Conservation (phyloP, 2,888 invertebrate genomes). For the Diarsia rubi region DNA sequence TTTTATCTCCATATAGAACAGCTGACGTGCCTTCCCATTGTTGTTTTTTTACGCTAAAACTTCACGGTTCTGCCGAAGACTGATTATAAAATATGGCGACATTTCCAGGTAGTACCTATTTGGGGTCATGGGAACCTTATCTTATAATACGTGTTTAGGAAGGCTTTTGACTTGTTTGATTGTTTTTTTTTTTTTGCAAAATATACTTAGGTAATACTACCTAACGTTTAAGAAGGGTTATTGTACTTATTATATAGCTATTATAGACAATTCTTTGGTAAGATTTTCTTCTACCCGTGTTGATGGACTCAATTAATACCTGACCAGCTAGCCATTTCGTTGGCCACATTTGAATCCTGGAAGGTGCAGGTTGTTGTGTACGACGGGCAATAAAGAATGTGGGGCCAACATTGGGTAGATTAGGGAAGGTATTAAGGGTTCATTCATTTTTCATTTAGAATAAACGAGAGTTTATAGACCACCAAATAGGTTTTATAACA, state of each 20-base stretch:
- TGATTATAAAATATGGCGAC: conserved; percentile 39
- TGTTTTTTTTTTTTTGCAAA: conserved; percentile 6
- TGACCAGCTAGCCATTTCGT: neutral
- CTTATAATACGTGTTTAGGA: conserved; percentile 13
- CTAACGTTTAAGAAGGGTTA: neutral
- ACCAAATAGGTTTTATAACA: neutral
- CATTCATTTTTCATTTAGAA: neutral
- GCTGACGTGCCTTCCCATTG: conserved; percentile 59
- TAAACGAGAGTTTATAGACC: neutral
- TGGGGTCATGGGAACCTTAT: conserved; percentile 52
- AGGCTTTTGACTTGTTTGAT: neutral
- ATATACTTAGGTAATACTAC: neutral
- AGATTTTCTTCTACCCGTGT: neutral
- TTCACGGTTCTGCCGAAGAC: conserved; percentile 38
- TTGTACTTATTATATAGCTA: neutral
- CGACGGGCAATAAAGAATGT: neutral
- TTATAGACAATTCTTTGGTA: neutral
- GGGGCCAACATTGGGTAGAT: neutral
- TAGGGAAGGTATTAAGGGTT: neutral
- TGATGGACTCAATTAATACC: too few relatives aligned
- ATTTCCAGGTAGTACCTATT: conserved; percentile 53
- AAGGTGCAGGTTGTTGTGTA: neutral
- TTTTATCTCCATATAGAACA: conserved; percentile 49
- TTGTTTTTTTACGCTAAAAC: conserved; percentile 45
- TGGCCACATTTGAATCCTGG: neutral